Conservation (phyloP, 1,140 invertebrate genomes). For the Formica exsecta region DNA sequence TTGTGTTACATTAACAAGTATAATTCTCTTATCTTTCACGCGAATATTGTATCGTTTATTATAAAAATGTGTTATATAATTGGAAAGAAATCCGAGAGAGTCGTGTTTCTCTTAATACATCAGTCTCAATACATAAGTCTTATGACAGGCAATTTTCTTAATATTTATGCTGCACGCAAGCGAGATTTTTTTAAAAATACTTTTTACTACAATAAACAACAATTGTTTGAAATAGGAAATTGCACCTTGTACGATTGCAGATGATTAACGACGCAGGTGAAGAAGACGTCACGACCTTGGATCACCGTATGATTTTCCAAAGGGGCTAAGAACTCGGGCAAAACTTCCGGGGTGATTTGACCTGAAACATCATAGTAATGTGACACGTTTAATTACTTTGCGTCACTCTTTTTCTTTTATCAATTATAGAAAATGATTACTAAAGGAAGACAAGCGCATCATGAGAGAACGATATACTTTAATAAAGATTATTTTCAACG, state of each 20-base stretch:
- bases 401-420: neutral
- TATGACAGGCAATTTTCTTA: neutral
- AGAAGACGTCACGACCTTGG: conserved; percentile 94
- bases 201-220: neutral
- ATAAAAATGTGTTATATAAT: conserved; percentile 10
- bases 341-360: conserved; percentile 86
- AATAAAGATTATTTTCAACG: neutral
- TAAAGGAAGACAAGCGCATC: neutral
- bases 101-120: neutral
- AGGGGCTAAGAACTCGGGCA: conserved; percentile 93
- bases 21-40: neutral
- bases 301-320: conserved; percentile 95
- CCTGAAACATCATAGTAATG: conserved; percentile 76
- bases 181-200: neutral
- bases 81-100: neutral
- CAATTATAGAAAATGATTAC: neutral
- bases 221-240: conserved; percentile 12
- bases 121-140: neutral
- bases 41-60: neutral
- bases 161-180: neutral
- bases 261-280: conserved; percentile 96
- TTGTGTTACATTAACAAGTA: neutral
- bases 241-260: conserved; percentile 93
- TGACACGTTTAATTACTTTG: neutral
- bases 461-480: neutral